These are phyloP conservation scores for Festucalex cinctus DNA, from an alignment of 2,113 vertebrate species.

Conservation along the genomic window DNA sequence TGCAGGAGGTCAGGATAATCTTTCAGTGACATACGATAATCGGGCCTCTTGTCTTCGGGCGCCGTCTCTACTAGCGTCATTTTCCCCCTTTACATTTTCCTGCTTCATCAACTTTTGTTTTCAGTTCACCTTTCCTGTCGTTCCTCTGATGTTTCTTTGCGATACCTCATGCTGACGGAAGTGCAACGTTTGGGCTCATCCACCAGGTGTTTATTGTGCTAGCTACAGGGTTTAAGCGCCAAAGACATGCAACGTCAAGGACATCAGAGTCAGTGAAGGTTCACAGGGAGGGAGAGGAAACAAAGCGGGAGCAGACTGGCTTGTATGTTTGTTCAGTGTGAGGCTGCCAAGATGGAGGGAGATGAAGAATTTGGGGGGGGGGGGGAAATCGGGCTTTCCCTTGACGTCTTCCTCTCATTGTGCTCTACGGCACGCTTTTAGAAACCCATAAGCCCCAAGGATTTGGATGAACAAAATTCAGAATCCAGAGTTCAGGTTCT, in stretches of 20 bases:
- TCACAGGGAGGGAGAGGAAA: constrained; percentile 40
- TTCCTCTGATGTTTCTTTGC: constrained; percentile 46
- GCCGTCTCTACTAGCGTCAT: not conserved
- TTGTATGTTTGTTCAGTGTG: constrained; percentile 60
- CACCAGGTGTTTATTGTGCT: constrained; percentile 69
- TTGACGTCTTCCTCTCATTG: constrained; percentile 38
- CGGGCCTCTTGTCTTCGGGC: not conserved
- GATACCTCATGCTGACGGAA: constrained; percentile 46
- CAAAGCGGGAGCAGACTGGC: constrained; percentile 42
- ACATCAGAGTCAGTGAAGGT: constrained; percentile 32
- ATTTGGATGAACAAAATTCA: not conserved
- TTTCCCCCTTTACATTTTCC: constrained; percentile 15
- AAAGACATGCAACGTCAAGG: constrained; percentile 60
- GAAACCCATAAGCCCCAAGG: too few relatives aligned
- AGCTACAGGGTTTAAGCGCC: constrained; percentile 63
- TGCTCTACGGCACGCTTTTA: not conserved
- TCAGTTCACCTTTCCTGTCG: constrained; percentile 36
- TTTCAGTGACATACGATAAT: not conserved
- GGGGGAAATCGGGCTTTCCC: constrained; percentile 20
- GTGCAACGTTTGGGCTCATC: constrained; percentile 48
- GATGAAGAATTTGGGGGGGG: constrained; percentile 7
- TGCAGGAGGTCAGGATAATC: not conserved
- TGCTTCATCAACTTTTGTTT: constrained; percentile 21
- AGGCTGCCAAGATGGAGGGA: constrained; percentile 22
- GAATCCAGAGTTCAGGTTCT: not conserved